Percentiles rank a stretch among this genome's conserved stretches.
phyloP scores from a whole-genome alignment of 2,888 invertebrate species.

The Caenorhabditis plicata region DNA sequence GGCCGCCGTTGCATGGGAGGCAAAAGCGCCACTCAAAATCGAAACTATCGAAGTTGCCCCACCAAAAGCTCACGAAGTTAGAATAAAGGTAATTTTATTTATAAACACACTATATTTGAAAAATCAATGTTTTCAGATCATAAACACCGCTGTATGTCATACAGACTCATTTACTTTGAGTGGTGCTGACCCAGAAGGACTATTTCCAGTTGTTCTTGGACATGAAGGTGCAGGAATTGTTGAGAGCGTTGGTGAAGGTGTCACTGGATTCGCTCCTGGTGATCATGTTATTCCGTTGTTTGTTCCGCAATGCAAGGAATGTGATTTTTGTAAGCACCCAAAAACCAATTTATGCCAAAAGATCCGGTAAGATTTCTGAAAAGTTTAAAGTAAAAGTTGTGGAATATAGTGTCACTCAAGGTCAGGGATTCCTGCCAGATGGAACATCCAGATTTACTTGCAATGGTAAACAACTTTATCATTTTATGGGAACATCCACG shows the following conservation, averaged over 20 bases:
- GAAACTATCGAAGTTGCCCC: constrained; percentile 92
- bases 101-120: background rate
- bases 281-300: constrained; percentile 97
- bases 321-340: constrained; percentile 90
- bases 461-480: constrained; percentile 77
- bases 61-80: constrained; percentile 85
- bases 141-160: constrained; percentile 84
- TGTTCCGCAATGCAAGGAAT: constrained; percentile 91
- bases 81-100: constrained; percentile 68
- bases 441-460: constrained; percentile 81
- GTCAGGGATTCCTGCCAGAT: constrained; percentile 87
- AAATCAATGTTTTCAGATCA: constrained; percentile 72
- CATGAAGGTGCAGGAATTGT: constrained; percentile 93
- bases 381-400: too few relatives aligned
- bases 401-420: constrained; percentile 71
- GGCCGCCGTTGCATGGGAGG: constrained; percentile 95
- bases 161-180: constrained; percentile 79
- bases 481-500: constrained; percentile 91
- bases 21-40: constrained; percentile 82
- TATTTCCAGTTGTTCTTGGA: constrained; percentile 88
- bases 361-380: too few relatives aligned
- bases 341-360: constrained; percentile 97
- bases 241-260: constrained; percentile 92
- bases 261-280: constrained; percentile 80
- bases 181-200: constrained; percentile 86